phyloP scores from a whole-genome alignment of 2,113 vertebrate species.

The Chrysemys picta region DNA sequence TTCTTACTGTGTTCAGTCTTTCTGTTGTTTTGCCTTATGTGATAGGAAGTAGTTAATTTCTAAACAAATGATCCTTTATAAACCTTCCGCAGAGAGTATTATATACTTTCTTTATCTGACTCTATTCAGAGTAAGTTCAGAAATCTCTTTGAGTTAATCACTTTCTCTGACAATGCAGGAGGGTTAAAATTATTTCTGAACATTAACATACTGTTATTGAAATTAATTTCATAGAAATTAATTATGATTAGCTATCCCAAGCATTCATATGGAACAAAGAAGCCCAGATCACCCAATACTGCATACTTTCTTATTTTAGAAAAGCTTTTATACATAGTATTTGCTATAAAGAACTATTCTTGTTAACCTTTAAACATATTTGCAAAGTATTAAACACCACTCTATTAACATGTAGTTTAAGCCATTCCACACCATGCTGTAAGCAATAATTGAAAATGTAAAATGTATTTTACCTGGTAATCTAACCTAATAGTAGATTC shows the following conservation, averaged over 20 bases:
- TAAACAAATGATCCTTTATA: neutral
- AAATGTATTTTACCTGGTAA: constrained; percentile 83
- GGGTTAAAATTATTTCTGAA: constrained; percentile 45
- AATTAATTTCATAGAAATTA: constrained; percentile 22
- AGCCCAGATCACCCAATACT: constrained; percentile 34
- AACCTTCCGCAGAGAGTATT: constrained; percentile 1
- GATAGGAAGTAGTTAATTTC: constrained; percentile 42
- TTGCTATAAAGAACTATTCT: constrained; percentile 36
- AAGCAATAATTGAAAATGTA: constrained; percentile 79
- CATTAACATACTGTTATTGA: constrained; percentile 2
- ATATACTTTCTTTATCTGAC: neutral
- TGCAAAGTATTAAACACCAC: constrained; percentile 62
- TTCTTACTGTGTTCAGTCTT: neutral
- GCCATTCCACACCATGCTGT: constrained; percentile 73
- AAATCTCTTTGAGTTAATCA: constrained; percentile 15
- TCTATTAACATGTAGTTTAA: constrained; percentile 58
- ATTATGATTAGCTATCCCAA: constrained; percentile 39
- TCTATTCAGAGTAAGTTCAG: constrained; percentile 6
- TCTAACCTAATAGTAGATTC: constrained; percentile 83
- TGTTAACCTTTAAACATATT: constrained; percentile 59
- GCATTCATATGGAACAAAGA: constrained; percentile 56
- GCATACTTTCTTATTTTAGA: constrained; percentile 55
- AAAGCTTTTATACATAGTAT: constrained; percentile 54
- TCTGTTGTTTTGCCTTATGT: neutral
- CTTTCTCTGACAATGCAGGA: constrained; percentile 7